A percentile compares a stretch with the other conserved stretches of the same genome.
Conservation (phyloP, 2,888 invertebrate genomes). For the Carcina quercana region DNA sequence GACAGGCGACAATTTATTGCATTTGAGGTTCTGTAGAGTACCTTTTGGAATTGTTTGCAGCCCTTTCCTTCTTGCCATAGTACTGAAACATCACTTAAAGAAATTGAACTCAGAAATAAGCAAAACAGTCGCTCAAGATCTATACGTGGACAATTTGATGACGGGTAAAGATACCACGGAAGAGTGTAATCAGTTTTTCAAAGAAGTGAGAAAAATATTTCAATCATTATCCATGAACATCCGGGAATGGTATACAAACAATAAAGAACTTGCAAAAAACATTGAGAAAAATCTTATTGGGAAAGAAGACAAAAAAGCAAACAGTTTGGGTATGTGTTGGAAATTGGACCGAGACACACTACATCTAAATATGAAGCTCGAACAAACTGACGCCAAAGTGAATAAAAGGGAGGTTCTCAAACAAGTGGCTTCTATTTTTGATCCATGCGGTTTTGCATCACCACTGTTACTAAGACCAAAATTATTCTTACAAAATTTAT, state of each 20-base stretch:
- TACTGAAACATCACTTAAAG: slow-evolving; percentile 1
- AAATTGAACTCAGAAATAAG: not conserved
- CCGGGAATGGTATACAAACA: slow-evolving; percentile 3
- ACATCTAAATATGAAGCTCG: not conserved
- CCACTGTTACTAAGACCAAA: slow-evolving; percentile 10
- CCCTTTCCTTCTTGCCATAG: slow-evolving; percentile 8
- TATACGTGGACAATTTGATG: slow-evolving; percentile 9
- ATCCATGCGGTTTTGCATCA: slow-evolving; percentile 12
- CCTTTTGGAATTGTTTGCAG: slow-evolving; percentile 14
- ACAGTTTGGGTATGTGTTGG: slow-evolving; percentile 3
- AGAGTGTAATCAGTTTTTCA: not conserved
- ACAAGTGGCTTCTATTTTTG: slow-evolving; percentile 10
- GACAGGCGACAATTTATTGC: slow-evolving; percentile 9
- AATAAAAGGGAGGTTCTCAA: slow-evolving; percentile 8
- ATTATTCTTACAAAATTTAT: slow-evolving; percentile 9
- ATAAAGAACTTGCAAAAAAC: slow-evolving; percentile 2
- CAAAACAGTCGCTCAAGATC: not conserved
- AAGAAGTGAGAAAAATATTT: slow-evolving; percentile 1
- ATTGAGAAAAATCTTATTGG: slow-evolving; percentile 6
- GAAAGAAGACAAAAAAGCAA: not conserved
- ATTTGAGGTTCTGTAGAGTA: slow-evolving; percentile 7
- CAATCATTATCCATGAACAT: slow-evolving; percentile 6
- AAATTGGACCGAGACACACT: not conserved
- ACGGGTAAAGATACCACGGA: not conserved
- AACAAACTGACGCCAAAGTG: not conserved